These are phyloP conservation scores for Diacarnus erythraeanus DNA, from an alignment of 37 sponge, comb jelly and placozoan genomes.

Conservation along the genomic window DNA sequence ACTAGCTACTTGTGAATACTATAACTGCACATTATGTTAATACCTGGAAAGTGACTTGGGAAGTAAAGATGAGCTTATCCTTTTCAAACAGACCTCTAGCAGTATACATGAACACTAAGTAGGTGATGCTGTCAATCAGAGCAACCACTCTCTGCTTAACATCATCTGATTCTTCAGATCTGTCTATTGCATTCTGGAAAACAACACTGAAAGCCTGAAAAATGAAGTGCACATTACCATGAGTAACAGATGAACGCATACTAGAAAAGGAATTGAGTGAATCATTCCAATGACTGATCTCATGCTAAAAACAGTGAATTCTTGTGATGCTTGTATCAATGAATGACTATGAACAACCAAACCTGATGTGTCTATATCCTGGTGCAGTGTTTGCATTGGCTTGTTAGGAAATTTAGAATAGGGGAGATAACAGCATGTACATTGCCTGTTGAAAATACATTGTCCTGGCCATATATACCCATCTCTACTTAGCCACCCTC, in stretches of 20 bases:
- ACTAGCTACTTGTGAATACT: too few species aligned
- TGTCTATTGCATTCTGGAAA: constrained; percentile 95
- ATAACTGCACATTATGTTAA: too few species aligned
- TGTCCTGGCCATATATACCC: neutral
- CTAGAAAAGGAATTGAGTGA: too few species aligned
- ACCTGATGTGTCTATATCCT: too few species aligned
- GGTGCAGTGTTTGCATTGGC: too few species aligned
- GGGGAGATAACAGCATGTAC: neutral
- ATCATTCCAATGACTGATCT: too few species aligned
- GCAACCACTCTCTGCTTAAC: constrained; percentile 87
- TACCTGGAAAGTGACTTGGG: constrained; percentile 97
- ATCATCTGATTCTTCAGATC: constrained; percentile 77
- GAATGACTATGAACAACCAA: too few species aligned
- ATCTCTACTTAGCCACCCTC: neutral
- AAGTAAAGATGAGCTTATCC: constrained; percentile 96
- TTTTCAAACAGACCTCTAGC: constrained; percentile 94
- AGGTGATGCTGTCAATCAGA: constrained; percentile 94
- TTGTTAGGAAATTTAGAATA: too few species aligned
- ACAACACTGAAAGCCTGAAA: constrained; percentile 98
- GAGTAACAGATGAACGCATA: neutral
- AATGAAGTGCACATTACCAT: too few species aligned
- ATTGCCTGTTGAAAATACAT: neutral
- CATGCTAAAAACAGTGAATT: too few species aligned
- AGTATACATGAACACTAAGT: constrained; percentile 93
- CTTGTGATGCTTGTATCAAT: too few species aligned